Conservation (phyloP, 1,140 invertebrate genomes). For the Hyles vespertilio region DNA sequence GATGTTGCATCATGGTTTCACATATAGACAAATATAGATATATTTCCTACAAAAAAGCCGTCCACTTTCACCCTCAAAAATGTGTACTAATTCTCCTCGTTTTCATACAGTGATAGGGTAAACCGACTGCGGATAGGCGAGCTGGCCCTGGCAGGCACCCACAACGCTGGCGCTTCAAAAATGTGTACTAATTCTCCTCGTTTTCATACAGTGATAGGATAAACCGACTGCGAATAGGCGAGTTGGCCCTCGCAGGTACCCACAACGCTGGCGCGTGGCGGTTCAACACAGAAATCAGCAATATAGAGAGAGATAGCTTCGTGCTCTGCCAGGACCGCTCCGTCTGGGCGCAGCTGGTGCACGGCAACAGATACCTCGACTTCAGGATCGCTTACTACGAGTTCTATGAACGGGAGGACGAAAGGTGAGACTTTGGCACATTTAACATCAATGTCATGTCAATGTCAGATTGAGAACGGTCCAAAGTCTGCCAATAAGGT, state of each 20-base stretch:
- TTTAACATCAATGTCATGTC: no score
- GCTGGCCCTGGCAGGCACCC: conserved; percentile 56
- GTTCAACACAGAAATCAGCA: conserved; percentile 58
- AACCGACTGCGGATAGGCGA: conserved; percentile 60
- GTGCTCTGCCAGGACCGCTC: conserved; percentile 82
- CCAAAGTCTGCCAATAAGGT: no score
- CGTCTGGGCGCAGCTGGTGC: conserved; percentile 86
- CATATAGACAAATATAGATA: no score
- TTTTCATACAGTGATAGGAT: conserved; percentile 41
- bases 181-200: no score
- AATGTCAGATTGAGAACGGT: no score
- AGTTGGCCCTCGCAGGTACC: conserved; percentile 55
- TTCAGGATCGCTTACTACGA: conserved; percentile 77
- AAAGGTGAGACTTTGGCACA: conserved; percentile 37
- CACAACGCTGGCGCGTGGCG: conserved; percentile 70
- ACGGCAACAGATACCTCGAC: conserved; percentile 89
- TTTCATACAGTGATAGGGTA: conserved; percentile 41
- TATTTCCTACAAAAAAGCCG: no score
- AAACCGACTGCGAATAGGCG: conserved; percentile 58
- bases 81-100: no score
- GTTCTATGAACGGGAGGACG: conserved; percentile 45
- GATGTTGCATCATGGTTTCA: no score
- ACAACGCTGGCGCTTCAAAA: conserved; percentile 60
- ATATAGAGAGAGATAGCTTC: conserved; percentile 49
- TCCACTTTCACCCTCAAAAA: conserved; percentile 10